These are phyloP conservation scores for Diaperis boleti DNA, from an alignment of 2,888 invertebrate species.

Conservation along the genomic window DNA sequence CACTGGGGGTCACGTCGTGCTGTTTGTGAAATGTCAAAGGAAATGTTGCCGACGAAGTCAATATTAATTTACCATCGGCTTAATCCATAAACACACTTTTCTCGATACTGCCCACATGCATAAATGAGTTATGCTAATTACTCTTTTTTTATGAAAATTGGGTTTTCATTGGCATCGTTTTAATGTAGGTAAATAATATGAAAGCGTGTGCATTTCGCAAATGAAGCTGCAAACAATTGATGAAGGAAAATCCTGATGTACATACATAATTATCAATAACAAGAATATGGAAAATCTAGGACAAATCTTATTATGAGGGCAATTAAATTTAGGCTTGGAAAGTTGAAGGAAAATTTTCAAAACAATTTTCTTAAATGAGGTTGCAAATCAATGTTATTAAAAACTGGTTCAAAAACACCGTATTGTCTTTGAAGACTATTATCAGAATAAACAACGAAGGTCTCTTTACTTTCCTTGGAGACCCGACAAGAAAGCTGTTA, in stretches of 20 bases:
- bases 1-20: slow-evolving; percentile 43
- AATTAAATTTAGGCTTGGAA: too few species aligned
- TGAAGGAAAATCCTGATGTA: not conserved
- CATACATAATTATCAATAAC: too few species aligned
- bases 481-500: too few species aligned
- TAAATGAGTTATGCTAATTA: slow-evolving; percentile 1
- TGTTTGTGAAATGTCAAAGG: slow-evolving; percentile 45
- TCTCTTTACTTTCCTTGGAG: too few species aligned
- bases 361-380: too few species aligned
- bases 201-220: not conserved
- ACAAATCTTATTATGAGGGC: too few species aligned
- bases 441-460: too few species aligned
- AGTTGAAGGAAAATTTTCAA: too few species aligned
- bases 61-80: not conserved
- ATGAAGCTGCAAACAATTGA: not conserved
- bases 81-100: slow-evolving; percentile 31
- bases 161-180: slow-evolving; percentile 9
- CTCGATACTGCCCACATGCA: not conserved
- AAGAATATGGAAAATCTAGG: too few species aligned
- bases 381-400: too few species aligned
- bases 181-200: slow-evolving; percentile 4
- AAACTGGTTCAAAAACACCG: too few species aligned
- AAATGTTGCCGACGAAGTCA: slow-evolving; percentile 34
- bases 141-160: slow-evolving; percentile 10
- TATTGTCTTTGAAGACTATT: too few species aligned